A percentile compares a stretch with the other conserved stretches of the same genome.
These are phyloP conservation scores for Alsophila aescularia DNA, from an alignment of 2,888 invertebrate genomes.

Conservation along the genomic window DNA sequence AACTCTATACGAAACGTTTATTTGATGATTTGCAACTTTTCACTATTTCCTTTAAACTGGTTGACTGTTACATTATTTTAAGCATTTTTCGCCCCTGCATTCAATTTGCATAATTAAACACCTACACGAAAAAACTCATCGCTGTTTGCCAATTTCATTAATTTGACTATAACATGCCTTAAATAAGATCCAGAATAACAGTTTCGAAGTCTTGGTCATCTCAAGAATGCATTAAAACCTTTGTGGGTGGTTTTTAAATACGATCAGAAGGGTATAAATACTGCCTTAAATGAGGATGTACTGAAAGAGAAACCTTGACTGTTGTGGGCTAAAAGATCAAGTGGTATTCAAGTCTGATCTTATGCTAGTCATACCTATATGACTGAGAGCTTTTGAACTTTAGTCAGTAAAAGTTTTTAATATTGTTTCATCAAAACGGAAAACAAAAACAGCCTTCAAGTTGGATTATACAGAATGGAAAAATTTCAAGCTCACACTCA, in stretches of 20 bases:
- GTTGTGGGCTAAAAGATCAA: slow-evolving; percentile 39
- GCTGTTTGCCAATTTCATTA: slow-evolving; percentile 46
- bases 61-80: background rate
- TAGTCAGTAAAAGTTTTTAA: too few species aligned
- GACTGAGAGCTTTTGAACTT: background rate
- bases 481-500: too few species aligned
- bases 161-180: slow-evolving; percentile 45
- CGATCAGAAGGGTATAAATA: slow-evolving; percentile 35
- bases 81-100: slow-evolving; percentile 16
- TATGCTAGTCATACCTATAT: background rate
- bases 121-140: slow-evolving; percentile 44
- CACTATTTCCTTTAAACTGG: slow-evolving; percentile 1
- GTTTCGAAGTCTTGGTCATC: slow-evolving; percentile 41
- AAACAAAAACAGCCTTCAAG: too few species aligned
- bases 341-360: slow-evolving; percentile 1
- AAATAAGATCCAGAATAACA: slow-evolving; percentile 46
- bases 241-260: slow-evolving; percentile 51
- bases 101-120: slow-evolving; percentile 43
- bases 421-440: too few species aligned
- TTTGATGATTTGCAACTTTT: background rate
- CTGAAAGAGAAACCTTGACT: slow-evolving; percentile 36
- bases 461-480: too few species aligned
- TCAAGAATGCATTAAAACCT: slow-evolving; percentile 44
- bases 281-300: slow-evolving; percentile 33
- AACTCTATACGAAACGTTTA: too few species aligned